Percentiles rank a stretch among this genome's conserved stretches.
phyloP scores from a whole-genome alignment of 2,113 vertebrate species.

The Accipiter virgatus region DNA sequence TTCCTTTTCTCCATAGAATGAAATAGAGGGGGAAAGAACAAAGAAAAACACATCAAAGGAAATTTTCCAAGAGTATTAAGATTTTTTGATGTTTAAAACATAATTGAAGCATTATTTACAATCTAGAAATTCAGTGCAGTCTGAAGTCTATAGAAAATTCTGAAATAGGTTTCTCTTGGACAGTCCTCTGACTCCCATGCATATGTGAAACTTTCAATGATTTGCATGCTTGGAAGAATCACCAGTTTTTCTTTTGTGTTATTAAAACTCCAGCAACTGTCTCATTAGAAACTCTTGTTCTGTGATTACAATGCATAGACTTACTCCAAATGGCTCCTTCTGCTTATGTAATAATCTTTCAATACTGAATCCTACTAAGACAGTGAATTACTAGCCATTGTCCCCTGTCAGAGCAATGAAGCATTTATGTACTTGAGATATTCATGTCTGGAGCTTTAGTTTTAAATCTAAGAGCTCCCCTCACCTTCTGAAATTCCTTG shows the following conservation, averaged over 20 bases:
- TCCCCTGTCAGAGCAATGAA: conserved; percentile 27
- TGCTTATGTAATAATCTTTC: conserved; percentile 12
- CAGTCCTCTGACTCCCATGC: neutral
- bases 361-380: neutral
- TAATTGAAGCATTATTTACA: conserved; percentile 31
- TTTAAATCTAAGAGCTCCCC: conserved; percentile 36
- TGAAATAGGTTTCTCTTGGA: neutral
- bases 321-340: conserved; percentile 12
- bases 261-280: neutral
- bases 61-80: neutral
- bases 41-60: neutral
- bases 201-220: neutral
- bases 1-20: neutral
- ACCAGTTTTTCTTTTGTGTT: conserved; percentile 5
- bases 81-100: neutral
- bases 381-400: conserved; percentile 9
- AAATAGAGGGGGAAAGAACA: neutral
- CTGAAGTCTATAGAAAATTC: neutral
- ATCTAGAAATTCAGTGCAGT: neutral
- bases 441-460: conserved; percentile 18
- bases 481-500: conserved; percentile 26
- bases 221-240: neutral
- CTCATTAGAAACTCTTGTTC: neutral
- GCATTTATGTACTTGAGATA: conserved; percentile 9
- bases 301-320: neutral